Conservation (phyloP, 1,140 invertebrate species). For the Rhopalosiphum maidis region DNA sequence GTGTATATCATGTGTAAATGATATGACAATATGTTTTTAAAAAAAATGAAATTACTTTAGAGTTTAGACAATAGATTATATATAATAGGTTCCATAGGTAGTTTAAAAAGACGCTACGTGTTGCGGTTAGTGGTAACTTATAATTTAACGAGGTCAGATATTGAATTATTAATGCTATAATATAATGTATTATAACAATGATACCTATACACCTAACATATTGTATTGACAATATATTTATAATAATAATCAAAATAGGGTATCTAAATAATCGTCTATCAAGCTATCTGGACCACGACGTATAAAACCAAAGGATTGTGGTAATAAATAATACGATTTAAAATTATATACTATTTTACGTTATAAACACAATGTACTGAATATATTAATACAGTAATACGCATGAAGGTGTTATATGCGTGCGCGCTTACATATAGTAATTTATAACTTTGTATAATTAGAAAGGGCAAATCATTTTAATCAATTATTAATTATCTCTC, state of each 20-base stretch:
- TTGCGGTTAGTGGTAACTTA: not conserved
- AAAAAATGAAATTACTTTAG: not conserved
- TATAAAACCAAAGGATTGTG: not conserved
- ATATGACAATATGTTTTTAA: not conserved
- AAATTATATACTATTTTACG: not conserved
- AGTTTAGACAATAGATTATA: not conserved
- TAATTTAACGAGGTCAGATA: not conserved
- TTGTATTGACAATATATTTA: not conserved
- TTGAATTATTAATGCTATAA: not conserved
- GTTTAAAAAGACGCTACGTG: not conserved
- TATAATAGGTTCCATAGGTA: not conserved
- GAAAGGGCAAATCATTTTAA: not conserved
- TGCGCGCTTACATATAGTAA: not conserved
- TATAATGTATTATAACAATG: not conserved
- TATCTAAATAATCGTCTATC: not conserved
- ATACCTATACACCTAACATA: not conserved
- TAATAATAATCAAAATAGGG: not conserved
- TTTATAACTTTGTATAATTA: not conserved
- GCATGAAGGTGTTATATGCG: not conserved
- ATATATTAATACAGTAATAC: not conserved
- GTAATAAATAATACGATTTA: not conserved
- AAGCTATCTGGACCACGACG: not conserved
- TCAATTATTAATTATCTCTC: too few relatives aligned
- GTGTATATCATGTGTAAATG: not conserved
- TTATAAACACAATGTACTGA: not conserved